Evolutionary conservation across 2,797 vertebrate species (phyloP).

Genomic region (Syndactyla subalaris): DNA sequence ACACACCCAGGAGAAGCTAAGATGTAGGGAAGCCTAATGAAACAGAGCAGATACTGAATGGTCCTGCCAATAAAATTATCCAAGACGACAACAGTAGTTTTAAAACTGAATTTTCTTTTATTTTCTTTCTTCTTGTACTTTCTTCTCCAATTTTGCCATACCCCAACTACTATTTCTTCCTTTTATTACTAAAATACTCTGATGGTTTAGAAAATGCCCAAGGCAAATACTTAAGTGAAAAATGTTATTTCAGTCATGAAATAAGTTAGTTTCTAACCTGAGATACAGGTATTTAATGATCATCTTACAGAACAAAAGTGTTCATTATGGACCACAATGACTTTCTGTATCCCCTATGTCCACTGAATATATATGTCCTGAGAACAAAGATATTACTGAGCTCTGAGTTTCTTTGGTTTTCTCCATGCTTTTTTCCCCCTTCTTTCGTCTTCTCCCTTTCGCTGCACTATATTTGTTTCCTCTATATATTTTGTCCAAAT

Average conservation of each 20-base stretch:
- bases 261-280: neutral
- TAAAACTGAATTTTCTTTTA: neutral
- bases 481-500: neutral
- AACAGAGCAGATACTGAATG: constrained; percentile 33
- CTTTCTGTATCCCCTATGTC: neutral
- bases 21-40: constrained; percentile 21
- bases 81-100: neutral
- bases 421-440: neutral
- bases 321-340: neutral
- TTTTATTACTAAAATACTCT: neutral
- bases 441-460: neutral
- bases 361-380: neutral
- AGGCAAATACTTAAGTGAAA: neutral
- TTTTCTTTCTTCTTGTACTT: neutral
- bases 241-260: neutral
- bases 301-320: neutral
- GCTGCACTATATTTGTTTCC: neutral
- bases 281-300: neutral
- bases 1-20: constrained; percentile 13
- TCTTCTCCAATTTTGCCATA: neutral
- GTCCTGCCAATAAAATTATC: constrained; percentile 29
- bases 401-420: neutral
- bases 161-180: neutral
- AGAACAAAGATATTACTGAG: neutral
- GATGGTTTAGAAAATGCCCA: neutral